Conservation (phyloP, 1,140 invertebrate species). For the Papilio polyxenes region DNA sequence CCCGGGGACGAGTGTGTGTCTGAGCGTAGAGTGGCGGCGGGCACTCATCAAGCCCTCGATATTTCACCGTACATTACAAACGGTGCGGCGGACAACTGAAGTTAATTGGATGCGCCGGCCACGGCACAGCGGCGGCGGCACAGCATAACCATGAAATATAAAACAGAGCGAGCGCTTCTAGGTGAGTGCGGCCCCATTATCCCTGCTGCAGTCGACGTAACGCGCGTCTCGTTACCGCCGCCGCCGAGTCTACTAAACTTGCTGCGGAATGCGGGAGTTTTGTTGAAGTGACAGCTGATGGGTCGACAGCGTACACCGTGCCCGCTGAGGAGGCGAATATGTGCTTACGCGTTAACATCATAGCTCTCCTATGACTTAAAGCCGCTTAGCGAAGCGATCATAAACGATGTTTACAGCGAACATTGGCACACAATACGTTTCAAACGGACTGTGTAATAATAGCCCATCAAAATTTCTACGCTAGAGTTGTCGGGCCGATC, state of each 20-base stretch:
- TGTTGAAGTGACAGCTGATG: slow-evolving; percentile 62
- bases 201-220: slow-evolving; percentile 55
- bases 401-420: slow-evolving; percentile 45
- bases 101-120: slow-evolving; percentile 76
- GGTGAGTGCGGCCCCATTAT: slow-evolving; percentile 66
- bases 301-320: slow-evolving; percentile 53
- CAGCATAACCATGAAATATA: slow-evolving; percentile 70
- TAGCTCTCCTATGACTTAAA: slow-evolving; percentile 27
- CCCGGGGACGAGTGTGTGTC: slow-evolving; percentile 51
- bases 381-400: slow-evolving; percentile 29
- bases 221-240: slow-evolving; percentile 62
- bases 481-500: slow-evolving; percentile 66
- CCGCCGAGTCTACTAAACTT: slow-evolving; percentile 52
- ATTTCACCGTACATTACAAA: slow-evolving; percentile 70
- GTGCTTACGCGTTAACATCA: slow-evolving; percentile 30
- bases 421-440: slow-evolving; percentile 67
- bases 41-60: slow-evolving; percentile 69
- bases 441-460: slow-evolving; percentile 75
- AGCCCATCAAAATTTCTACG: slow-evolving; percentile 73
- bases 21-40: slow-evolving; percentile 44
- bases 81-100: slow-evolving; percentile 67
- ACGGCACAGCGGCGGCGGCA: slow-evolving; percentile 48
- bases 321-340: slow-evolving; percentile 46
- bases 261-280: slow-evolving; percentile 50
- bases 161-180: slow-evolving; percentile 63